Evolutionary conservation across 2,113 vertebrate genomes (phyloP), one percentile per base, ranked within the genome.

Genomic region (Notarius lentiginosus): DNA sequence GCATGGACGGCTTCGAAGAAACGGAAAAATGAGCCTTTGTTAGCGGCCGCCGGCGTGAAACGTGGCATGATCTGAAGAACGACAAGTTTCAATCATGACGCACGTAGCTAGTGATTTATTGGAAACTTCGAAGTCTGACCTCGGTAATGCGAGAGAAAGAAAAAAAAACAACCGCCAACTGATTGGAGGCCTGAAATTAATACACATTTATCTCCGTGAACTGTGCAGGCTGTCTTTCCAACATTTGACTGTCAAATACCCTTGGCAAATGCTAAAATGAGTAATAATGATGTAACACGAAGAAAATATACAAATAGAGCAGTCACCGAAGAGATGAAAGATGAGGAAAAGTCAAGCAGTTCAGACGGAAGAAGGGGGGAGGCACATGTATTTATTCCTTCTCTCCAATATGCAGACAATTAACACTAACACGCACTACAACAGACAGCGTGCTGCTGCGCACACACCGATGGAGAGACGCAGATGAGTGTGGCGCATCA

Each of bases 11-110:
- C 61, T 60, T 56, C 55, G 61, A 63, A 88, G 84, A 75, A 87
- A 58, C 81, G 87, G 75, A 92, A 93, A 90, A 94, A 92, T 86
- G 86, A 89, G 86, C 86, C 89, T 92, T 89, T 94, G 92, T 94
- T 61, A 58, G 51, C 41, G 41, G 41, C 68, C 58, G 53, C 14
- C 89, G 12, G 79, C 81, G 66, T 88, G 88, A 89, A 82, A 85
- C 56, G 85, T 76, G 86, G 86, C 85, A 66, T 72, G 83, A 86
- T 87, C 63, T 65, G 55, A 83, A 77, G 22, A 47, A 68, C 5
- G 18, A 41, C 41, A 60, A 34, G 83, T 80, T 70, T 90, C 85
- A 65, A 66, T 87, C 24, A 70, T 91, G 89, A 90, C 89, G 84
- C 87, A 89, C 89, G 65, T 56, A 66, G 2, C 82, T 84, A 82